Evolutionary conservation across 2,113 vertebrate genomes (phyloP), one percentile per base, ranked within the genome.

Genomic region (Paedocypris sp.): DNA sequence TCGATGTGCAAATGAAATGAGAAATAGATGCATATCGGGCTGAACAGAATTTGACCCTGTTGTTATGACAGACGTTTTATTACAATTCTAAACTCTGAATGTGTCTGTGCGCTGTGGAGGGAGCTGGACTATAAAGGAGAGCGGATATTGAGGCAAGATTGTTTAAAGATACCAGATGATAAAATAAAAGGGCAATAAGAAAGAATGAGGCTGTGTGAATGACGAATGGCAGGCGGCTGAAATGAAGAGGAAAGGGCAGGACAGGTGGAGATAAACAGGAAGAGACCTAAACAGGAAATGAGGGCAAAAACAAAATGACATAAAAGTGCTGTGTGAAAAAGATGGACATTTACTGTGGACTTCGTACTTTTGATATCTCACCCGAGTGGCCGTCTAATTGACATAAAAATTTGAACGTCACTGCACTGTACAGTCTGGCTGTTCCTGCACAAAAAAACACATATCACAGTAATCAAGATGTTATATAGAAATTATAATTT

Each of bases 361-460:
- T 50, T 39, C 77, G 78, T 73, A 93, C 94, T 87, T 94, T 97
- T n/a, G 90, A 95, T 77, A 97, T 91, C 70, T 95, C 94, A 18
- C 86, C 84, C 48, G 78, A 79, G 1, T 98, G 95, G 6, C 95
- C 92, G 69, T 91, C 83, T 4, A 95, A 73, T 39, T 83, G 91
- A 60, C 80, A 66, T 6, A 93, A 78, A 75, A 90, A 91, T 62
- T 90, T 74, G 64, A 83, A 85, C 38, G 87, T 92, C 64, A 73
- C 70, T 25, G 87, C 79, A 60, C 75, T 77, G 71, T 90, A 97
- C 60, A 98, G 78, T 75, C 84, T 84, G 2, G 87, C 91, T 62
- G 90, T 87, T 50, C 93, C 94, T 98, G 78, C 28, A 62, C 2
- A 66, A 15, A 67, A 10, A 70, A 4, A 50, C 15, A 10, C 6